Evolutionary conservation across 2,113 vertebrate species (phyloP).

Genomic region (Dipodomys spectabilis): DNA sequence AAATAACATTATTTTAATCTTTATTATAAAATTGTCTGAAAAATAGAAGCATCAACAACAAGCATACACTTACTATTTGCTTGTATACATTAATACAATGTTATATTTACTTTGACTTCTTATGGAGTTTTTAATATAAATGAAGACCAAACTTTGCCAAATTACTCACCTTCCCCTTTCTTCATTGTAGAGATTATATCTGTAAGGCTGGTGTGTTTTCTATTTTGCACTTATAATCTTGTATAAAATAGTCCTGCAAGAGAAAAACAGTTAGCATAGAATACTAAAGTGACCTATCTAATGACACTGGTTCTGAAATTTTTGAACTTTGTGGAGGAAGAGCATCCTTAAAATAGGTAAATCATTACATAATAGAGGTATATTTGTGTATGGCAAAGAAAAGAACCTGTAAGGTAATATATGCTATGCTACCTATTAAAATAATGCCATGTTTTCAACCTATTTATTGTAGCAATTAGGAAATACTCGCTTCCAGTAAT

Average conservation of each 20-base stretch:
- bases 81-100: neutral
- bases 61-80: neutral
- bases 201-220: neutral
- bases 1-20: neutral
- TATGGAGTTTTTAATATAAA: neutral
- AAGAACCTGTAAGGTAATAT: conserved; percentile 1
- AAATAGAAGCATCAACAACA: neutral
- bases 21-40: neutral
- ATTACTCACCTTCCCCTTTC: neutral
- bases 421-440: neutral
- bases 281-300: neutral
- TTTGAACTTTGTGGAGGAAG: neutral
- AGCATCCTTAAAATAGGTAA: conserved; percentile 5
- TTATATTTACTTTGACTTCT: neutral
- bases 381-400: neutral
- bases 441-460: neutral
- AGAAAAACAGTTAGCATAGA: neutral
- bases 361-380: neutral
- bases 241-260: too few species aligned
- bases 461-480: neutral
- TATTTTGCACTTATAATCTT: neutral
- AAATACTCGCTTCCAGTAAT: neutral
- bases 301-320: neutral
- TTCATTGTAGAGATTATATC: neutral
- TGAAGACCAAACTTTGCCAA: neutral